phyloP scores from a whole-genome alignment of 2,888 invertebrate genomes.

The Mesopsocus fuscifrons region DNA sequence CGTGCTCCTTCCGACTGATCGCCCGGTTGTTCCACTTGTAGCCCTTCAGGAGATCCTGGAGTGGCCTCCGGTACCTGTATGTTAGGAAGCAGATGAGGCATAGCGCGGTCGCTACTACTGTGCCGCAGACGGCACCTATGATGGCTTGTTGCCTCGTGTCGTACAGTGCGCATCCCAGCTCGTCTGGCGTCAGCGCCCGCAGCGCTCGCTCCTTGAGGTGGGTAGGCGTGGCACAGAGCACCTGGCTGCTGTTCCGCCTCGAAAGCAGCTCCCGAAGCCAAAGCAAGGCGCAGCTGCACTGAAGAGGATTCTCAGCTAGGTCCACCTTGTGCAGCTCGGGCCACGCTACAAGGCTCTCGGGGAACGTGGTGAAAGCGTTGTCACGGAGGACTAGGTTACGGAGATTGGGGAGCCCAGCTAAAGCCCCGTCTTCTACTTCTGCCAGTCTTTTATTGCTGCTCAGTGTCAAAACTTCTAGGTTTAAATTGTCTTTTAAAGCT shows the following conservation, averaged over 20 bases:
- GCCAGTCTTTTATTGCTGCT: conserved; percentile 58
- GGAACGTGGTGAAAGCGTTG: conserved; percentile 52
- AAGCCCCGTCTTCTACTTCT: conserved; percentile 52
- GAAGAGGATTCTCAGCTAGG: conserved; percentile 62
- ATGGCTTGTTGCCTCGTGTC: conserved; percentile 64
- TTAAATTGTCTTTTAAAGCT: conserved; percentile 60
- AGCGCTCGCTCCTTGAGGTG: conserved; percentile 50
- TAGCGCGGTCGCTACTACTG: conserved; percentile 43
- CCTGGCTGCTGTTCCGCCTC: conserved; percentile 40
- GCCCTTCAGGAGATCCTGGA: conserved; percentile 65
- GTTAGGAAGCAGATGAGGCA: conserved; percentile 51
- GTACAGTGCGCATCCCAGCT: conserved; percentile 62
- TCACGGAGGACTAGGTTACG: conserved; percentile 56
- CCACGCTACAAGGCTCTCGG: conserved; percentile 65
- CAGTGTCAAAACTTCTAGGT: conserved; percentile 55
- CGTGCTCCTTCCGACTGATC: conserved; percentile 59
- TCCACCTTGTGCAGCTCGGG: conserved; percentile 55
- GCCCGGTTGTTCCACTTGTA: conserved; percentile 60
- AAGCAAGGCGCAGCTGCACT: conserved; percentile 59
- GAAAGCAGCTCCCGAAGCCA: conserved; percentile 59
- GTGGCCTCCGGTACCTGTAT: conserved; percentile 59
- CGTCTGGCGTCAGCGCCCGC: conserved; percentile 47
- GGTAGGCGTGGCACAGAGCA: conserved; percentile 54
- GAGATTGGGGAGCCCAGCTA: conserved; percentile 60
- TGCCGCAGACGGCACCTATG: conserved; percentile 53